phyloP scores from a whole-genome alignment of 1,140 invertebrate species.

The Sarcophaga bullata region DNA sequence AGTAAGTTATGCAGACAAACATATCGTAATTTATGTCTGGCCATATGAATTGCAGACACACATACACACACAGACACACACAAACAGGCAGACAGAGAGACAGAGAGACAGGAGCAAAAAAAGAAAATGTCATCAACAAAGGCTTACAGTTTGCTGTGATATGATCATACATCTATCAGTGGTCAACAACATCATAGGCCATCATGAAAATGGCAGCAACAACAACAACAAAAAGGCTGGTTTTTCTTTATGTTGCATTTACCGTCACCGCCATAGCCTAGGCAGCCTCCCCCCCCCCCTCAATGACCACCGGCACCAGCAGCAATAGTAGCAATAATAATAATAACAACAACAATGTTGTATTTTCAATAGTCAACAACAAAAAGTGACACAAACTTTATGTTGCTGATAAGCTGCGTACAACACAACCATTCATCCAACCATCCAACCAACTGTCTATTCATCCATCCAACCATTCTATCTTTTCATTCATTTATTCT shows the following conservation, averaged over 20 bases:
- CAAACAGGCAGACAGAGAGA: neutral
- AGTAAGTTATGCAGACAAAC: neutral
- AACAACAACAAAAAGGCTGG: neutral
- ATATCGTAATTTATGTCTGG: too few relatives aligned
- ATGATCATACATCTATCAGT: neutral
- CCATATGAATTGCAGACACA: too few relatives aligned
- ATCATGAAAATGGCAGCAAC: neutral
- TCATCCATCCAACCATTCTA: neutral
- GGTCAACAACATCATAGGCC: neutral
- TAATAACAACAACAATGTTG: neutral
- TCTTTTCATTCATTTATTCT: neutral
- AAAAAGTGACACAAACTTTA: neutral
- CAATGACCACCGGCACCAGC: neutral
- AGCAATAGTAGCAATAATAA: neutral
- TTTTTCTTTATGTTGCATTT: neutral
- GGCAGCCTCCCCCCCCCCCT: neutral
- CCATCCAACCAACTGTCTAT: neutral
- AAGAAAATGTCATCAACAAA: slow-evolving; percentile 20
- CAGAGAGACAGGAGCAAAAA: neutral
- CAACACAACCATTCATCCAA: neutral
- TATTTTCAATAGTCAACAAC: neutral
- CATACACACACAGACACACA: neutral
- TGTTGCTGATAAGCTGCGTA: slow-evolving; percentile 20
- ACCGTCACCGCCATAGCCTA: neutral
- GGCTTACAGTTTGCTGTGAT: neutral